Evolutionary conservation across 2,797 vertebrate genomes (phyloP).

Genomic region (Acropternis orthonyx): DNA sequence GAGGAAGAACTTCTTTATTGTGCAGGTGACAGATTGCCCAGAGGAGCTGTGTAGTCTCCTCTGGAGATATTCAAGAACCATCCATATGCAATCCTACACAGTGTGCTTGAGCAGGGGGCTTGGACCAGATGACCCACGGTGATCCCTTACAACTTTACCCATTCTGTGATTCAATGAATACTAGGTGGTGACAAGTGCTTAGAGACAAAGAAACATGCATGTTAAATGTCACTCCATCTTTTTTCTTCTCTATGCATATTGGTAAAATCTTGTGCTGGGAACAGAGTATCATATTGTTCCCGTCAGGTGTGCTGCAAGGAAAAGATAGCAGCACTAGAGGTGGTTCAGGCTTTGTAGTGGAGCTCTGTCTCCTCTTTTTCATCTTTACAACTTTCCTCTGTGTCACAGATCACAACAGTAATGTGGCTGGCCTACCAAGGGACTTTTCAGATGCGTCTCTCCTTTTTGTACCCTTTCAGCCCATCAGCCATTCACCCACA

Average conservation of each 20-base stretch:
- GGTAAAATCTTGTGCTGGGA: background rate
- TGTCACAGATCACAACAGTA: background rate
- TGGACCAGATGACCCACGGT: background rate
- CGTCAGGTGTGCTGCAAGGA: background rate
- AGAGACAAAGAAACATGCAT: background rate
- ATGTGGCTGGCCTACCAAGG: accelerated
- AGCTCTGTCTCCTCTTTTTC: background rate
- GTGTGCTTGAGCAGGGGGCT: background rate
- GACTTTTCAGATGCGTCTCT: background rate
- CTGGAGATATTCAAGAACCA: background rate
- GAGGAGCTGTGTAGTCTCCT: background rate
- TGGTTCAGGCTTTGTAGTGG: background rate
- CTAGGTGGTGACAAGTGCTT: background rate
- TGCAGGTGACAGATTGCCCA: background rate
- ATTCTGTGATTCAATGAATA: background rate
- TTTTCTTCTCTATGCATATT: background rate
- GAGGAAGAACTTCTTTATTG: background rate
- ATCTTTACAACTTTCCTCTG: background rate
- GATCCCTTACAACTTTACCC: background rate
- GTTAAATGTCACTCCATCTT: background rate
- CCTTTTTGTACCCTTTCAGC: background rate
- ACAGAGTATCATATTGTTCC: background rate
- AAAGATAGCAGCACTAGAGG: background rate
- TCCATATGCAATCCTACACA: background rate
- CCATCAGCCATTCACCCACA: accelerated